Base-by-base conservation (phyloP, 2,888 invertebrate species). In the Eumerus sabulonum region DNA sequence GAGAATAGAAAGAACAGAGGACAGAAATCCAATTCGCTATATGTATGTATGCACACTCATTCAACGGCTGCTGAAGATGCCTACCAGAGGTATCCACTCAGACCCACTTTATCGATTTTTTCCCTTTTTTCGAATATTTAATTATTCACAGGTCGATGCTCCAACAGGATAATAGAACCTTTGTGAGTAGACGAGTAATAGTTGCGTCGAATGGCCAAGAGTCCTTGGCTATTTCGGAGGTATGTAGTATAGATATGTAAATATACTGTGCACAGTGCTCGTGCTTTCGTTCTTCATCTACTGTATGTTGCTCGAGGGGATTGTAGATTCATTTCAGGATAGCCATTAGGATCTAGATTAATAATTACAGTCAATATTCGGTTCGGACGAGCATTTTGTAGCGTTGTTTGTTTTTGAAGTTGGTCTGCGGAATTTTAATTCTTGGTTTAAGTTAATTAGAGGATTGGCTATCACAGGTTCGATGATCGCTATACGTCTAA, bases 141-240 rank as follows among this genome's bases (percentile, higher is more conserved):
- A 74, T 79, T 74, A 79, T 79, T 79, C 56, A 74, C 79, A 74
- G 74, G 79, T 79, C 79, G 79, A 79, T 74, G 79, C 68, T 79
- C 79, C 70, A 74, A 51, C 64, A 64, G 79, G 74, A 77, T 67
- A 68, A 73, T 68, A 53, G 50, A 44, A 18, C 67, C 66, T 62
- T 14, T 16, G 47, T 13, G 40, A 38, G 18, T 45, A 51, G 47
- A 18, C 60, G 54, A 36, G 48, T 16, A 62, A 56, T 62, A 13
- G 35, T 50, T 62, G 19, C 27, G 54, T 13, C 57, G 54, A 70
- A 57, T 59, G 36, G 64, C 47, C 45, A 19, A 59, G 17, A 38
- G 68, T 53, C 53, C 51, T 68, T 59, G 51, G 27, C 27, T 7
- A 27, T 27, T 27, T 7, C 27, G 3, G 7, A 27, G 27, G 27